Evolutionary conservation across 2,797 vertebrate species (phyloP).

Genomic region (Siniperca obscura): DNA sequence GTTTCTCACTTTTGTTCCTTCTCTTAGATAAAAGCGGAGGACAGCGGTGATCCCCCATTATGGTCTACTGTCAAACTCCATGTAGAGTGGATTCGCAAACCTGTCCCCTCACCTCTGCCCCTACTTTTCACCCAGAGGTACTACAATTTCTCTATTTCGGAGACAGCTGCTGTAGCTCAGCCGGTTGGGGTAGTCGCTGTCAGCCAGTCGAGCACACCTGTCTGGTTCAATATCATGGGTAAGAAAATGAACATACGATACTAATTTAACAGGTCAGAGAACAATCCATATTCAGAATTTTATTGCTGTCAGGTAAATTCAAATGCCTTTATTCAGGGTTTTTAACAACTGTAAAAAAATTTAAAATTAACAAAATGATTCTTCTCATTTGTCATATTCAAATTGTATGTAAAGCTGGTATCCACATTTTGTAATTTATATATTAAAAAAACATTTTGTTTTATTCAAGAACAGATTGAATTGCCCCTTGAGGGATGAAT

Average conservation of each 20-base stretch:
- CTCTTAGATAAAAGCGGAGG: slow-evolving; percentile 93
- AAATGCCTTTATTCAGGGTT: background rate
- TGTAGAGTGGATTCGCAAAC: slow-evolving; percentile 95
- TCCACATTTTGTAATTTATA: background rate
- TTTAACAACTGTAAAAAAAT: background rate
- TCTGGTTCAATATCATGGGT: slow-evolving; percentile 98
- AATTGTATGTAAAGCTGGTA: background rate
- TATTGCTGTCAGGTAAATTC: background rate
- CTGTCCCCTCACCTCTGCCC: slow-evolving; percentile 84
- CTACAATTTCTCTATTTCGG: slow-evolving; percentile 93
- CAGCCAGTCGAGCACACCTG: slow-evolving; percentile 87
- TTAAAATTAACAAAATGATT: background rate
- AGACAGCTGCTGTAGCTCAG: slow-evolving; percentile 92
- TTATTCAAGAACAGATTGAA: slow-evolving; percentile 2
- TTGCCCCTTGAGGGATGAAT: background rate
- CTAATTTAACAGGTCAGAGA: background rate
- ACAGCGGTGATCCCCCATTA: slow-evolving; percentile 92
- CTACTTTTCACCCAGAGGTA: slow-evolving; percentile 90
- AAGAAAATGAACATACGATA: slow-evolving; percentile 61
- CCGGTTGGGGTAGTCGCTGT: slow-evolving; percentile 92
- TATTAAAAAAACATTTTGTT: background rate
- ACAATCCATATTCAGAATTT: slow-evolving; percentile 1
- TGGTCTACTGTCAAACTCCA: slow-evolving; percentile 92
- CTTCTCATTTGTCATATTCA: slow-evolving; percentile 5
- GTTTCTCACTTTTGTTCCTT: slow-evolving; percentile 3